Evolutionary conservation across 1,140 invertebrate species (phyloP).

Genomic region (Pygmarrhopalites habei): DNA sequence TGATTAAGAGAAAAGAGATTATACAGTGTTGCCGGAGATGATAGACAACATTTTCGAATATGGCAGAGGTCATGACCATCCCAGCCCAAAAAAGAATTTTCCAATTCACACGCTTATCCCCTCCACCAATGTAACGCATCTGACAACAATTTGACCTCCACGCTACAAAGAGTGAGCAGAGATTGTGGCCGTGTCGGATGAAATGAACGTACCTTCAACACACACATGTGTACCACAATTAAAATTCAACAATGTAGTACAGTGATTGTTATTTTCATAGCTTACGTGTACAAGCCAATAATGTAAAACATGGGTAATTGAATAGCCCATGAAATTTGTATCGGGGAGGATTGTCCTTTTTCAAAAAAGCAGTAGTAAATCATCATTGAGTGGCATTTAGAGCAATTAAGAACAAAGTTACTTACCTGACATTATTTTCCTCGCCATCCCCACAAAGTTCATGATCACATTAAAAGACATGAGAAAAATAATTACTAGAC

Average conservation of each 20-base stretch:
- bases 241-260: neutral
- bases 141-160: neutral
- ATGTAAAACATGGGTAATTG: neutral
- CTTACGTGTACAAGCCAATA: neutral
- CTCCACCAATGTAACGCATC: neutral
- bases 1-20: constrained; percentile 4
- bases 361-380: no score
- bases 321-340: neutral
- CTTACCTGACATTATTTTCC: neutral
- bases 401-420: no score
- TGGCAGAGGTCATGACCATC: neutral
- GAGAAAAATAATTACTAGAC: neutral
- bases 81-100: neutral
- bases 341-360: neutral
- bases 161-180: neutral
- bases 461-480: neutral
- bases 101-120: neutral
- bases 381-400: no score
- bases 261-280: neutral
- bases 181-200: neutral
- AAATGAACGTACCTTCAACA: neutral
- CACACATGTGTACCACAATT: neutral
- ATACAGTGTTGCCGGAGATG: neutral
- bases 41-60: constrained; percentile 1
- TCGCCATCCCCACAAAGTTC: neutral